Percentiles rank a stretch among this genome's conserved stretches.
Conservation (phyloP, 2,797 vertebrate species). For the Bradypodion ventrale region DNA sequence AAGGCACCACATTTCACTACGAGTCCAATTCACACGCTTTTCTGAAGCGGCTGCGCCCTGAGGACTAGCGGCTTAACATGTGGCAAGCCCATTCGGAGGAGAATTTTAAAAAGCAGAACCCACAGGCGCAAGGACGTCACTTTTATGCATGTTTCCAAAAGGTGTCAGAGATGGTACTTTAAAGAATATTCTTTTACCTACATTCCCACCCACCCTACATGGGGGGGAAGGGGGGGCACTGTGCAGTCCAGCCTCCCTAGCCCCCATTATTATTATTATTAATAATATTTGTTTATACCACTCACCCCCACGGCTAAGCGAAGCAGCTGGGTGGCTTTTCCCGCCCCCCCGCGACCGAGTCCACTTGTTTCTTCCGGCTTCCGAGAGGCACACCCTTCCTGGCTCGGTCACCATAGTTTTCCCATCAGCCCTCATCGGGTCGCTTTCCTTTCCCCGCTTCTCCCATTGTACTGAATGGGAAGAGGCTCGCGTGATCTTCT, state of each 20-base stretch:
- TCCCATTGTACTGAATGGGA: not conserved
- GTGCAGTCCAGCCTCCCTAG: no score
- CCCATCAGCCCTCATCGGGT: constrained; percentile 12
- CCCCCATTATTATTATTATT: not conserved
- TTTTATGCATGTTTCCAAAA: not conserved
- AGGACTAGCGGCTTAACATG: not conserved
- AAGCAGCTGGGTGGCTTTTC: not conserved
- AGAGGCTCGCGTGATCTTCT: rapidly evolving
- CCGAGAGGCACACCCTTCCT: constrained; percentile 8
- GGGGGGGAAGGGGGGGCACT: not conserved
- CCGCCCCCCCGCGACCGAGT: not conserved
- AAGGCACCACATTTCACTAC: not conserved
- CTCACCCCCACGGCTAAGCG: not conserved
- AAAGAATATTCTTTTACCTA: no score
- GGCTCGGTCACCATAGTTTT: constrained; percentile 1
- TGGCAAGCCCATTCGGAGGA: no score
- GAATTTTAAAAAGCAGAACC: no score
- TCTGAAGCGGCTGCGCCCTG: not conserved
- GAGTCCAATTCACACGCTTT: not conserved
- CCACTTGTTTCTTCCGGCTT: not conserved
- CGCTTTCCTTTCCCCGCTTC: not conserved
- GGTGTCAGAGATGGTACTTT: no score
- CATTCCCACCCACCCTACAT: no score
- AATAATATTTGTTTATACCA: no score
- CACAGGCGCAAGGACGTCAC: no score